Conservation (phyloP, 2,888 invertebrate species). For the Brenthis hecate region DNA sequence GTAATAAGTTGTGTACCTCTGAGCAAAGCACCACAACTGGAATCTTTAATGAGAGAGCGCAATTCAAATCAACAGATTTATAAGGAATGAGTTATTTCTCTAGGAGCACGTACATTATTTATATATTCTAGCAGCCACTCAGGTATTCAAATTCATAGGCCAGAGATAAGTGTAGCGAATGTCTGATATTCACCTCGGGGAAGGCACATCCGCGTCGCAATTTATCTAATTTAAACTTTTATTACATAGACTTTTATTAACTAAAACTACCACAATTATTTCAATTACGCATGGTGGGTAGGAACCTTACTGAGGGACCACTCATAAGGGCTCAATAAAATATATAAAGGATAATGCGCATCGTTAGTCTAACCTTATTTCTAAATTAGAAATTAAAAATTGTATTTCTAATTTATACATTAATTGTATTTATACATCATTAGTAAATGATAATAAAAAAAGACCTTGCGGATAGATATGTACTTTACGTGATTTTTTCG, state of each 20-base stretch:
- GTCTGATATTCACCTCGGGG: conserved; percentile 47
- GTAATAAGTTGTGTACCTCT: conserved; percentile 78
- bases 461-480: too few relatives aligned
- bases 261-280: conserved; percentile 21
- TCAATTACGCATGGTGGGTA: conserved; percentile 12
- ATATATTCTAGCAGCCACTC: conserved; percentile 69
- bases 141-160: conserved; percentile 62
- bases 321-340: conserved; percentile 2
- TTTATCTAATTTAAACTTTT: conserved; percentile 35
- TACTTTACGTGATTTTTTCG: too few relatives aligned
- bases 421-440: too few relatives aligned
- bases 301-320: background rate
- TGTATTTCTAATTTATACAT: too few relatives aligned
- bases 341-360: conserved; percentile 11
- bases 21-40: conserved; percentile 63
- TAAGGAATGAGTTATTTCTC: conserved; percentile 77
- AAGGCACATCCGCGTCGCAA: conserved; percentile 37
- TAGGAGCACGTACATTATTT: conserved; percentile 66
- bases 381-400: background rate
- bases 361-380: conserved; percentile 6
- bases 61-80: conserved; percentile 80
- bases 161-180: conserved; percentile 59
- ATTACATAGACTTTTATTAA: conserved; percentile 33
- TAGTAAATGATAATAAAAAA: too few relatives aligned
- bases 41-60: conserved; percentile 76